Evolutionary conservation across 2,888 invertebrate genomes (phyloP), one percentile per base, ranked within the genome.

Genomic region (Calameuta idolon): DNA sequence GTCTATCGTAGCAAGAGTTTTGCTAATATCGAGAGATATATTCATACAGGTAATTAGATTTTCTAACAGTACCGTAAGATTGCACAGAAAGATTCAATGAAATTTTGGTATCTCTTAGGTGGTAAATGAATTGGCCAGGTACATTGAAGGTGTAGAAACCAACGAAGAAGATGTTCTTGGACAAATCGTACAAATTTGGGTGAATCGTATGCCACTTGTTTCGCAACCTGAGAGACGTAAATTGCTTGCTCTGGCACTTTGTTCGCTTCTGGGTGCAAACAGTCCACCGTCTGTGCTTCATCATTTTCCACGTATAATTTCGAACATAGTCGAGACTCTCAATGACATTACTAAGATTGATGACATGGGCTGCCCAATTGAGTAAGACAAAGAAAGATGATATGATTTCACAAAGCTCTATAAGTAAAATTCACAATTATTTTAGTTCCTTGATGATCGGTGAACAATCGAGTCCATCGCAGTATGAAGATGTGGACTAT

Each of bases 221-320:
- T 94, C 96, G 0, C 96, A 96, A 84, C 93, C 95, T 12, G 97
- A 97, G 87, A 94, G 96, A 90, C 94, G 96, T 87, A 98, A 98
- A 91, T 93, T 98, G 40, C 94, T 97, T 91, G 95, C 95, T n/a
- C 92, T 96, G 69, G 94, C 94, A 12, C 87, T 94, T 77, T 93
- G 94, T 12, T 95, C 95, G 75, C 90, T 96, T 75, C 92, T 97
- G 79, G 94, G 96, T 74, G 94, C 94, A 73, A 94, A 95, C 87
- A 95, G 95, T 88, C 92, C 94, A 78, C 93, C 94, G 1, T 81
- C 85, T 34, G 94, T 97, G 71, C 92, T 96, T 78, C 94, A 96
- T 85, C 93, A 95, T 83, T 95, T 97, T 89, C 94, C 95, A 40
- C 94, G 94, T 35, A 95, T 97, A 73, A 92, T 97, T 86, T 92